Conservation (phyloP, 2,113 vertebrate genomes). For the Ageneiosus marmoratus region DNA sequence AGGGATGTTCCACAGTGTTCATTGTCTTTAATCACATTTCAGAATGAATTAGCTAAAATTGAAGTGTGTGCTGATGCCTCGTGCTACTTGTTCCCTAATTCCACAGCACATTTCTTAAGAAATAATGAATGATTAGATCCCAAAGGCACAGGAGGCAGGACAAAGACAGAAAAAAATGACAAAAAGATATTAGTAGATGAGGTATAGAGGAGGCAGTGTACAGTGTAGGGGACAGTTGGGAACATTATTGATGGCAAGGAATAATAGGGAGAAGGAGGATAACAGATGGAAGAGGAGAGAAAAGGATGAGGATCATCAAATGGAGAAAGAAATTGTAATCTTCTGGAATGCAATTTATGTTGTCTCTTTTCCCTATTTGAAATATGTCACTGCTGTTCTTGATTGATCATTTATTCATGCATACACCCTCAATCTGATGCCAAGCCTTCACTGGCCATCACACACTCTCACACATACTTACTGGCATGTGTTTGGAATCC, state of each 20-base stretch:
- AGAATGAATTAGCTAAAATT: slow-evolving; percentile 56
- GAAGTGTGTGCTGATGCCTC: slow-evolving; percentile 10
- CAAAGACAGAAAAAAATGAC: background rate
- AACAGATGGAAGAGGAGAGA: background rate
- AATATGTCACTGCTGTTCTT: background rate
- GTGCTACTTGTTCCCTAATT: slow-evolving; percentile 16
- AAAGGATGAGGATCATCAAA: background rate
- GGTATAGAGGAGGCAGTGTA: background rate
- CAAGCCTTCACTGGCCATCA: no score
- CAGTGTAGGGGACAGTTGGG: background rate
- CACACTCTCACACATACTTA: no score
- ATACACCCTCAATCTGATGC: no score
- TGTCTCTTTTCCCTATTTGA: background rate
- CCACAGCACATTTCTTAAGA: slow-evolving; percentile 23
- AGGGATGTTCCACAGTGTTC: slow-evolving; percentile 66
- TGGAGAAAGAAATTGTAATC: background rate
- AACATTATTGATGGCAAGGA: background rate
- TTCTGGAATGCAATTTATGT: background rate
- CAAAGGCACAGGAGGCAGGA: slow-evolving; percentile 5
- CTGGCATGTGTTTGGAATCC: no score
- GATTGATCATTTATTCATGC: background rate
- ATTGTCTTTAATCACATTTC: slow-evolving; percentile 60
- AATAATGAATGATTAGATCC: slow-evolving; percentile 51
- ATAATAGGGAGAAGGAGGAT: background rate
- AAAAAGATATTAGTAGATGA: background rate